Conservation (phyloP, 2,113 vertebrate species). For the Corvus hawaiiensis region DNA sequence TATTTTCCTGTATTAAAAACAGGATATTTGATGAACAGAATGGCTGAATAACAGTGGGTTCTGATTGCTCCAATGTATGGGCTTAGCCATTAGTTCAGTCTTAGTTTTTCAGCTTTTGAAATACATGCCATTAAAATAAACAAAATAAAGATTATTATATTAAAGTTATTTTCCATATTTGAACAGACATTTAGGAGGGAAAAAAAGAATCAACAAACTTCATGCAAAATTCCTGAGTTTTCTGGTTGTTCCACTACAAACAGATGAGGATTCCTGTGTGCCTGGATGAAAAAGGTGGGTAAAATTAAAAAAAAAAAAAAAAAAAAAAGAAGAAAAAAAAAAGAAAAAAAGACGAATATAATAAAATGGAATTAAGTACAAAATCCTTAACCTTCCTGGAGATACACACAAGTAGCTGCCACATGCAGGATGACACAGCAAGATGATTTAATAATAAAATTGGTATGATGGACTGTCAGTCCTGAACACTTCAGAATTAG, state of each 20-base stretch:
- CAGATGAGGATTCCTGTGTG: not conserved
- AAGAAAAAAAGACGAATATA: accelerated
- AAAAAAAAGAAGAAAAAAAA: too few species aligned
- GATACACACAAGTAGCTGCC: not conserved
- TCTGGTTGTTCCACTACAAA: not conserved
- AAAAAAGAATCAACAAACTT: not conserved
- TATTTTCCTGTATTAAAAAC: not conserved
- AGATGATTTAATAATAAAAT: not conserved
- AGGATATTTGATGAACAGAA: not conserved
- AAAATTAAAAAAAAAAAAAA: not conserved
- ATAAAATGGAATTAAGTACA: not conserved
- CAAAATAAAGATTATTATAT: not conserved
- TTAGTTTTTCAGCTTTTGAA: not conserved
- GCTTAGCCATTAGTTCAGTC: not conserved
- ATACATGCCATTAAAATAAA: not conserved
- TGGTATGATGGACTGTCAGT: not conserved
- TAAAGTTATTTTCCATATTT: not conserved
- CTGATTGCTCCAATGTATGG: not conserved
- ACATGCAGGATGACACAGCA: not conserved
- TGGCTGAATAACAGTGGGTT: not conserved
- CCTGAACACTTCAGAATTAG: not conserved
- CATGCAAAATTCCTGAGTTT: not conserved
- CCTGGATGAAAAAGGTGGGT: not conserved
- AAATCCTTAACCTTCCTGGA: not conserved
- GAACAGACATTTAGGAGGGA: not conserved